phyloP scores from a whole-genome alignment of 1,140 invertebrate species.

The Bilobella aurantiaca region DNA sequence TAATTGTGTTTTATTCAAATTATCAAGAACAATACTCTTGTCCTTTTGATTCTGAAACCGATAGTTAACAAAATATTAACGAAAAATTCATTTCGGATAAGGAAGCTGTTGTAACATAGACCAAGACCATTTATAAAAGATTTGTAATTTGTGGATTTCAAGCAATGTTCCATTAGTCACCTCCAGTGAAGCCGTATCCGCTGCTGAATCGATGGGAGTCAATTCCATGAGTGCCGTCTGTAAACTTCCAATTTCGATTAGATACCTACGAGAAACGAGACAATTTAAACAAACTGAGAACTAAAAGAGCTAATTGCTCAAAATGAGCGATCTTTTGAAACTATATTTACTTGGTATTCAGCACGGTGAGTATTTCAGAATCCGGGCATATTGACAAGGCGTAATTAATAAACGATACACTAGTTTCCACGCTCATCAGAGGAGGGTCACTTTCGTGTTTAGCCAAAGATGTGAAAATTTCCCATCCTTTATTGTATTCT shows the following conservation, averaged over 20 bases:
- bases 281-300: too few relatives aligned
- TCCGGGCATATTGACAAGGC: slow-evolving; percentile 28
- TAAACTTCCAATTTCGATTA: slow-evolving; percentile 26
- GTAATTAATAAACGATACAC: slow-evolving; percentile 29
- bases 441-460: slow-evolving; percentile 28
- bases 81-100: too few relatives aligned
- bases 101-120: too few relatives aligned
- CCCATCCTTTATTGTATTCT: slow-evolving; percentile 47
- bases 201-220: slow-evolving; percentile 14
- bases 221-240: slow-evolving; percentile 15
- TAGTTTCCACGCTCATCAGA: slow-evolving; percentile 20
- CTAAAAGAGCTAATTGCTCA: too few relatives aligned
- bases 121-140: too few relatives aligned
- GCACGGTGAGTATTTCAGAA: slow-evolving; percentile 28
- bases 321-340: neutral
- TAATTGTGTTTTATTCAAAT: slow-evolving; percentile 18
- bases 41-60: slow-evolving; percentile 17
- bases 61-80: too few relatives aligned
- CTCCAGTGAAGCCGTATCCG: slow-evolving; percentile 9
- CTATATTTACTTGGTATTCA: slow-evolving; percentile 34
- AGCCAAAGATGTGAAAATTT: slow-evolving; percentile 35
- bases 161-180: too few relatives aligned
- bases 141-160: too few relatives aligned
- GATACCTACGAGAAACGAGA: slow-evolving; percentile 16
- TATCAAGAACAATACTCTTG: slow-evolving; percentile 8